These are phyloP conservation scores for Samia ricini DNA, from an alignment of 1,140 invertebrate genomes.

Conservation along the genomic window DNA sequence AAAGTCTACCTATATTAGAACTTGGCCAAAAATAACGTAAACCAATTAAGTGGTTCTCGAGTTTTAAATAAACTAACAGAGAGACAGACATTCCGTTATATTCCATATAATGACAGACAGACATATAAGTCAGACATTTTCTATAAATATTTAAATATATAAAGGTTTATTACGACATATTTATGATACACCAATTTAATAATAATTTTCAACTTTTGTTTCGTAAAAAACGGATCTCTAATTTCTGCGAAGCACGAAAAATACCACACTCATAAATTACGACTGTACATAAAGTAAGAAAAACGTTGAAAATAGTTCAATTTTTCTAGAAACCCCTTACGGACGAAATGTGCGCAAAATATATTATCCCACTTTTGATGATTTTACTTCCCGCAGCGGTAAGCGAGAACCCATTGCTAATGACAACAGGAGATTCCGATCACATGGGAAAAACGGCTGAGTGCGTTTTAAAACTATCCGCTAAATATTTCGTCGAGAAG, in stretches of 20 bases:
- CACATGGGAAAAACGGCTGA: constrained; percentile 60
- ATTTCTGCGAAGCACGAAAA: background rate
- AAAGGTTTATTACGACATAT: no score
- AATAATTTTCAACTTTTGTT: no score
- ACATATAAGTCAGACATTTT: no score
- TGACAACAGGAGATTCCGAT: constrained; percentile 44
- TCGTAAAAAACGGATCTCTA: background rate
- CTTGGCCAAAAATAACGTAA: no score
- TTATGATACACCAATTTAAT: no score
- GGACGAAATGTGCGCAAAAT: background rate
- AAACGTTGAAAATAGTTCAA: background rate
- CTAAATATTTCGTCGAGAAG: constrained; percentile 75
- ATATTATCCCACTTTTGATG: background rate
- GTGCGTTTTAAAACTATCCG: constrained; percentile 72
- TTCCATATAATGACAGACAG: no score
- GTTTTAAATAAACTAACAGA: no score
- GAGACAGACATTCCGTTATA: no score
- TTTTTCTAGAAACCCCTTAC: background rate
- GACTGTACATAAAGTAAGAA: no score
- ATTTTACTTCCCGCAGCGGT: constrained; percentile 4
- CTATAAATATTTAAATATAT: no score
- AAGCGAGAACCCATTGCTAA: constrained; percentile 44
- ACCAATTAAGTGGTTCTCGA: no score
- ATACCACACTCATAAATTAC: background rate
- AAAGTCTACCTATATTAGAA: no score